Evolutionary conservation across 2,113 vertebrate genomes (phyloP), one percentile per base, ranked within the genome.

Genomic region (Tapirus terrestris): DNA sequence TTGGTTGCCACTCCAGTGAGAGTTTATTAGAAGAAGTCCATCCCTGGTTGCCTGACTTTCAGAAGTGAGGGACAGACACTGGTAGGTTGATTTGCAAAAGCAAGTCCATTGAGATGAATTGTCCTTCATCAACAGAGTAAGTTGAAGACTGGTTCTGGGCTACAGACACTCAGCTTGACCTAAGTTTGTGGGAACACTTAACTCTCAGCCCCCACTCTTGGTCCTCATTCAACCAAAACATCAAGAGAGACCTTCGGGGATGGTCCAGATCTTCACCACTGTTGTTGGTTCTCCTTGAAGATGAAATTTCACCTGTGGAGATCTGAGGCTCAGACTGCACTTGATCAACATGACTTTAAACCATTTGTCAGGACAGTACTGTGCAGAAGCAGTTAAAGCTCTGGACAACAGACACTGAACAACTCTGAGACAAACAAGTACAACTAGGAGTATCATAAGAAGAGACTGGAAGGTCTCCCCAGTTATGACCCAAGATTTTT

Each of bases 271-370:
- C 23, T 33, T 76, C 12, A 27, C 20, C 48, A 27, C 33, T 11
- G 31, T 1, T 33, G 5, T 27, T 4, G 11, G 16, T 13, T 33
- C 31, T 88, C 29, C 39, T 31, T 7, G 20, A 43, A 31, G 60
- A 9, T 31, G 10, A 53, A 56, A 27, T 29, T 63, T 58, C 51
- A 2, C 33, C 60, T 45, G 2, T 70, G 48, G 27, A 36, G 29
- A 43, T 4, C 88, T 67, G 83, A 8, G 2, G 36, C 27, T 36
- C 29, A 65, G 31, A 29, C 2, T 12, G 12, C 17, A 18, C 0
- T 13, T 6, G 0, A 23, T 60, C 20, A 1, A 23, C 7, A 5
- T 11, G 33, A 31, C 18, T 36, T 6, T 21, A 11, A 93, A 7
- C 53, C 56, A 8, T 25, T 18, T n/a, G 21, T 51, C 65, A 60